Percentiles rank a stretch among this genome's conserved stretches.
Conservation (phyloP, 30 jellyfish, hydroid and myxozoan genomes). For the Hydra vulgaris region DNA sequence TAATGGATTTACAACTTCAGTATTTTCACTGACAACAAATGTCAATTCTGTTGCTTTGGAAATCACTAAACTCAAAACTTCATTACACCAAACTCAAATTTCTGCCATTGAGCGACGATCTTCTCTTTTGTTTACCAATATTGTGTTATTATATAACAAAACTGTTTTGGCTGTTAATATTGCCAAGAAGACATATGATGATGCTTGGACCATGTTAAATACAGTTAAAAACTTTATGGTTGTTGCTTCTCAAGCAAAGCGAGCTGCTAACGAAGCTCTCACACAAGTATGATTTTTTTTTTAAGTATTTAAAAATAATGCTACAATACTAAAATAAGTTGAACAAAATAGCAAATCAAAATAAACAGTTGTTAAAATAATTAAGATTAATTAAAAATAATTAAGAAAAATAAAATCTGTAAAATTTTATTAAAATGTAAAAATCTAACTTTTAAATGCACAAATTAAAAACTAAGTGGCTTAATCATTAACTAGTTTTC, state of each 20-base stretch:
- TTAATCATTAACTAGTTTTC: too few relatives aligned
- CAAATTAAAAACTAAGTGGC: too few relatives aligned
- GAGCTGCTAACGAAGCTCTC: constrained; percentile 70
- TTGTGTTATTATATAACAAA: constrained; percentile 28
- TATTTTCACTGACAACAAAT: constrained; percentile 36
- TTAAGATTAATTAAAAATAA: too few relatives aligned
- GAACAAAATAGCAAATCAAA: too few relatives aligned
- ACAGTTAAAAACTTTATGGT: constrained; percentile 56
- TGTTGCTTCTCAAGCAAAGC: constrained; percentile 78
- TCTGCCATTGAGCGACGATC: constrained; percentile 59
- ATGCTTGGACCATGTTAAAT: constrained; percentile 66
- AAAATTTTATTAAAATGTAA: too few relatives aligned
- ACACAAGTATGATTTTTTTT: constrained; percentile 27
- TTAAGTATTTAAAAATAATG: too few relatives aligned
- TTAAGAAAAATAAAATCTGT: too few relatives aligned
- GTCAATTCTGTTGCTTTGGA: constrained; percentile 76
- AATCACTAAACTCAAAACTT: constrained; percentile 48
- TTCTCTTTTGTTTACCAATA: constrained; percentile 28
- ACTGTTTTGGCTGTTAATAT: constrained; percentile 38
- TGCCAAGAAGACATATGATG: constrained; percentile 33
- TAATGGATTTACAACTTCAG: constrained; percentile 20
- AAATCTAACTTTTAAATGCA: too few relatives aligned
- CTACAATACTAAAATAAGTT: too few relatives aligned
- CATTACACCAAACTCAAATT: constrained; percentile 37
- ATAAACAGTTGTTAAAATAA: too few relatives aligned